Evolutionary conservation across 64 coral and sea anemone genomes (phyloP).

Genomic region (Trachythela sp.): DNA sequence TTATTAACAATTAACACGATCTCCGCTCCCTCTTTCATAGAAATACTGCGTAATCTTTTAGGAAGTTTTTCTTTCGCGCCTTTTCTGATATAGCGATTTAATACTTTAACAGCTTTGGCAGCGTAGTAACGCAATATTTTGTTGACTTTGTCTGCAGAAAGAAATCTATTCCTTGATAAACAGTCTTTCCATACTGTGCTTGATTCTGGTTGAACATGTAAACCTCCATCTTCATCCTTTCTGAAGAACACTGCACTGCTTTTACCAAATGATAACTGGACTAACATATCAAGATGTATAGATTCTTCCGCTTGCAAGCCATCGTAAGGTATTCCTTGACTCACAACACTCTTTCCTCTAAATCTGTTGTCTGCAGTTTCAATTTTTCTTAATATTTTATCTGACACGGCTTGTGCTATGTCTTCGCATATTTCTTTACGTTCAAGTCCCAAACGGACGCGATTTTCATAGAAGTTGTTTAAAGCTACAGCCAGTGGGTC

Average conservation of each 20-base stretch:
- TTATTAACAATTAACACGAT: slow-evolving; percentile 1
- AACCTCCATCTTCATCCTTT: not conserved
- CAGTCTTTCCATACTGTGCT: slow-evolving; percentile 14
- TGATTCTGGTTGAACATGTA: slow-evolving; percentile 8
- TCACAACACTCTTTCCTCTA: not conserved
- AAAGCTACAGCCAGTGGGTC: slow-evolving; percentile 79
- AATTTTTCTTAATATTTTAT: slow-evolving; percentile 87
- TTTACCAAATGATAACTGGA: slow-evolving; percentile 26
- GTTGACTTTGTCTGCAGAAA: not conserved
- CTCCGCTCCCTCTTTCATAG: not conserved
- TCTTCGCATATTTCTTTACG: slow-evolving; percentile 98
- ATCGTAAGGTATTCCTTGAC: slow-evolving; percentile 17
- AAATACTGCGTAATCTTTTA: not conserved
- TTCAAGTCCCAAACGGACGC: slow-evolving; percentile 74
- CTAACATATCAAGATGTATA: slow-evolving; percentile 1
- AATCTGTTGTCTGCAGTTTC: slow-evolving; percentile 85
- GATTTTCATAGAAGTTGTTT: slow-evolving; percentile 92
- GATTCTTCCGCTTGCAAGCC: slow-evolving; percentile 10
- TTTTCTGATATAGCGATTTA: not conserved
- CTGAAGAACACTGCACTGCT: slow-evolving; percentile 13
- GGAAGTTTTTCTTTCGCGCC: not conserved
- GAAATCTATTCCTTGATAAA: not conserved
- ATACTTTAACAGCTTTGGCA: not conserved
- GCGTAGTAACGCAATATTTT: not conserved
- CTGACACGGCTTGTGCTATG: slow-evolving; percentile 74